Evolutionary conservation across 2,797 vertebrate genomes (phyloP).

Genomic region (Anniella stebbinsi): DNA sequence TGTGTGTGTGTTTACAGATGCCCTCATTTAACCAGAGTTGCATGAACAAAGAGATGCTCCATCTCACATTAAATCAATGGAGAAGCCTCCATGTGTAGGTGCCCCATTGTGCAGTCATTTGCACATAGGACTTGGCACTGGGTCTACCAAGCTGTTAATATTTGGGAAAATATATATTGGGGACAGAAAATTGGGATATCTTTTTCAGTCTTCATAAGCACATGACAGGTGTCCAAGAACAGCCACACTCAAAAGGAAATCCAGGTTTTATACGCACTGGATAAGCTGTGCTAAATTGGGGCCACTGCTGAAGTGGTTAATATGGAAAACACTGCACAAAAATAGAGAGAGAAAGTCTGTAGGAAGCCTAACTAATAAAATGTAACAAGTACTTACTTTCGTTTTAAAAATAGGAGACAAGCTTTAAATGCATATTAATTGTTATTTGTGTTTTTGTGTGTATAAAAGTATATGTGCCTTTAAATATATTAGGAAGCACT

Average conservation of each 20-base stretch:
- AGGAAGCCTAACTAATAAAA: conserved; percentile 41
- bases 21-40: too few species aligned
- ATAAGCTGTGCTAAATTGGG: background rate
- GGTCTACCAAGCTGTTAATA: background rate
- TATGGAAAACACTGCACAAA: conserved; percentile 62
- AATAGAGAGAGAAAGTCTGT: conserved; percentile 51
- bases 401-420: conserved; percentile 1
- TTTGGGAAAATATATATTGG: background rate
- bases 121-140: background rate
- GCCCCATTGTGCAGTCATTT: background rate
- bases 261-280: background rate
- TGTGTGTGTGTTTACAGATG: too few species aligned
- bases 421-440: conserved; percentile 32
- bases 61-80: background rate
- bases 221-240: background rate
- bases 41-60: background rate
- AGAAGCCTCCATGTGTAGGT: background rate
- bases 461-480: conserved; percentile 15
- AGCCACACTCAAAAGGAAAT: background rate
- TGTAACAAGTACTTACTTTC: conserved; percentile 51
- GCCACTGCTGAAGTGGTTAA: conserved; percentile 62
- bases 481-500: conserved; percentile 34
- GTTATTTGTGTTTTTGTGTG: conserved; percentile 21
- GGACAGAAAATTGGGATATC: background rate
- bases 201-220: background rate